phyloP scores from a whole-genome alignment of 2,888 invertebrate species.

The Euphydryas editha region DNA sequence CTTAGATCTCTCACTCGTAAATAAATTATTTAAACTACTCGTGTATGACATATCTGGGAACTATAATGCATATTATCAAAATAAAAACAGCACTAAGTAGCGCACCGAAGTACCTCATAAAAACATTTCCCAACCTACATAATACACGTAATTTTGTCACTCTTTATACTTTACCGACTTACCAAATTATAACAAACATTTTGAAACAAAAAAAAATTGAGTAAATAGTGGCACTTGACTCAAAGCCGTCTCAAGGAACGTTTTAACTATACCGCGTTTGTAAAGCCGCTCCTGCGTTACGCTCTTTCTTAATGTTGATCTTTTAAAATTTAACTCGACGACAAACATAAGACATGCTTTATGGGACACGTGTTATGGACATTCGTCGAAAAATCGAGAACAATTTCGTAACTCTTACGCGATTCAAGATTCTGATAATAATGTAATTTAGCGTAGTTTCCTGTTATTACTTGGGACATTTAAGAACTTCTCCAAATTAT shows the following conservation, averaged over 20 bases:
- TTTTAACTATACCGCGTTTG: constrained; percentile 6
- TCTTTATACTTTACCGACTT: constrained; percentile 19
- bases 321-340: not conserved
- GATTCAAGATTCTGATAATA: no score
- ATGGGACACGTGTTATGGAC: not conserved
- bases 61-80: no score
- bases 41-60: no score
- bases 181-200: constrained; percentile 15
- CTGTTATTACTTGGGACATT: no score
- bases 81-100: not conserved
- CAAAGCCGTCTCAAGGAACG: not conserved
- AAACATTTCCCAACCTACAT: not conserved
- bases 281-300: constrained; percentile 1
- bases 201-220: constrained; percentile 9
- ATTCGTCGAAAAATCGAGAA: not conserved
- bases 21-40: no score
- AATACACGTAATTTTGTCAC: not conserved
- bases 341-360: not conserved
- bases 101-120: not conserved
- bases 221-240: constrained; percentile 8
- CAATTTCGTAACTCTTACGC: not conserved
- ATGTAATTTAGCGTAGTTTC: no score
- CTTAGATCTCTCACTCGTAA: no score
- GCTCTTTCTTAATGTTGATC: constrained; percentile 5
- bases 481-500: no score